Percentiles rank a stretch among this genome's conserved stretches.
Conservation (phyloP, 2,797 vertebrate genomes). For the Echiichthys vipera region DNA sequence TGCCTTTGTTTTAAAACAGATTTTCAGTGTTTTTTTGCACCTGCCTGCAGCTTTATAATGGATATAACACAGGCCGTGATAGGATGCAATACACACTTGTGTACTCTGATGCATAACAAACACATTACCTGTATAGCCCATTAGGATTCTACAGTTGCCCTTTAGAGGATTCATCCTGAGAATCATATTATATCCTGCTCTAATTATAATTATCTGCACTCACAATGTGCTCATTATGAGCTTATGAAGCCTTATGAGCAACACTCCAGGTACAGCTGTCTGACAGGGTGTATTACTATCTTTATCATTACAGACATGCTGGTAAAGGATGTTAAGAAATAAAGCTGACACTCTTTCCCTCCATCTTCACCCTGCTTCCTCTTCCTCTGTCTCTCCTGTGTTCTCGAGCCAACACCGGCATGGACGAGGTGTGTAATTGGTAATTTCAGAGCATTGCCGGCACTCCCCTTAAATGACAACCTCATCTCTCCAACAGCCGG, state of each 20-base stretch:
- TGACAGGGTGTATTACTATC: constrained; percentile 14
- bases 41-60: constrained; percentile 8
- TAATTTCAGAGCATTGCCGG: constrained; percentile 84
- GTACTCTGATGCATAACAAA: constrained; percentile 48
- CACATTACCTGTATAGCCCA: constrained; percentile 47
- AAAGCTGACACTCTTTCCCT: constrained; percentile 4
- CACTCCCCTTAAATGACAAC: constrained; percentile 85
- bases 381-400: constrained; percentile 19
- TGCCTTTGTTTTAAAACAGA: constrained; percentile 85
- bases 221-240: constrained; percentile 47
- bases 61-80: constrained; percentile 1
- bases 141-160: constrained; percentile 45
- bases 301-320: constrained; percentile 22
- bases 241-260: constrained; percentile 39
- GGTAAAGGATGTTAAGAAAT: constrained; percentile 25
- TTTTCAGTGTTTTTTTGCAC: constrained; percentile 6
- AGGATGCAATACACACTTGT: constrained; percentile 3
- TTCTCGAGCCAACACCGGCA: constrained; percentile 46
- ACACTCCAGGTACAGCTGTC: constrained; percentile 31
- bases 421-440: constrained; percentile 85
- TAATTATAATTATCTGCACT: constrained; percentile 60
- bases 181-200: constrained; percentile 41
- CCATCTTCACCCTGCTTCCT: background rate
- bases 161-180: constrained; percentile 43
- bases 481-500: constrained; percentile 81